phyloP scores from a whole-genome alignment of 2,888 invertebrate species.

The Drepanosiphum platanoidis region DNA sequence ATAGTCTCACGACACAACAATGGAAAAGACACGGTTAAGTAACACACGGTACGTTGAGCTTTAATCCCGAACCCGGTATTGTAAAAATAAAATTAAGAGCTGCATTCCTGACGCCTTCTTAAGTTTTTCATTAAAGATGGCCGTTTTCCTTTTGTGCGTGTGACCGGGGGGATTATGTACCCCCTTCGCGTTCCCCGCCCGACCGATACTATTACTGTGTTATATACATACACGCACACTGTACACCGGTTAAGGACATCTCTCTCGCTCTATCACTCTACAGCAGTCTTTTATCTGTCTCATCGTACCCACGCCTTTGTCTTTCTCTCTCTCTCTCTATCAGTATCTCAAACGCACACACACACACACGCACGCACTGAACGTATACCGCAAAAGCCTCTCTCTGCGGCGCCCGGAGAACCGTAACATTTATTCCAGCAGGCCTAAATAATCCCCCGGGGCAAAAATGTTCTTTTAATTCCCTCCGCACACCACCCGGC shows the following conservation, averaged over 20 bases:
- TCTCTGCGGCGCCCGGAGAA: conserved; percentile 39
- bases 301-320: too few relatives aligned
- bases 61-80: conserved; percentile 59
- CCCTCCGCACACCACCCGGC: not conserved
- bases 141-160: conserved; percentile 61
- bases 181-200: not conserved
- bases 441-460: conserved; percentile 55
- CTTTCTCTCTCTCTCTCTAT: too few relatives aligned
- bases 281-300: not conserved
- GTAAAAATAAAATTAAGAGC: conserved; percentile 62
- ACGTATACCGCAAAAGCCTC: conserved; percentile 25
- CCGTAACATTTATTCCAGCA: conserved; percentile 56
- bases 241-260: conserved; percentile 56
- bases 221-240: conserved; percentile 34
- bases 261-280: conserved; percentile 30
- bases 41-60: conserved; percentile 62
- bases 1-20: conserved; percentile 46
- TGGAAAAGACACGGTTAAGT: conserved; percentile 61
- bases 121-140: conserved; percentile 62
- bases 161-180: conserved; percentile 60
- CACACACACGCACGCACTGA: too few relatives aligned
- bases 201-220: conserved; percentile 31
- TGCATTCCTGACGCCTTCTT: conserved; percentile 60
- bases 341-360: too few relatives aligned
- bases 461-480: conserved; percentile 62